Conservation (phyloP, 23 tunicate genomes). For the Aplidium turbinatum region DNA sequence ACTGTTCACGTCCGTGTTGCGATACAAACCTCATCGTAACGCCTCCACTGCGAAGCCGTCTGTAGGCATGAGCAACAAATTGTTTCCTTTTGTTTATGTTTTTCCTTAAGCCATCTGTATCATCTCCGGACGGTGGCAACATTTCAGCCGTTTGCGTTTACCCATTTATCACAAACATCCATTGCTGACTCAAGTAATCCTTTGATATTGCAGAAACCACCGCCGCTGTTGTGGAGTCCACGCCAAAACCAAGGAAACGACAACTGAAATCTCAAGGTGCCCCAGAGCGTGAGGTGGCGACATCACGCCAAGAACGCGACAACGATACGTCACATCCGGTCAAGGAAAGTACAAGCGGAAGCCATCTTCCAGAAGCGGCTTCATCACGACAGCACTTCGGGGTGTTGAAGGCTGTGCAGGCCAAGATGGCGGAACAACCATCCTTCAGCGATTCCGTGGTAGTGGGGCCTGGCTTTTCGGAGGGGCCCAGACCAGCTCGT, state of each 20-base stretch:
- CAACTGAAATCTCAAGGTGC: not conserved
- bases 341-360: not conserved
- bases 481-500: conserved; percentile 9
- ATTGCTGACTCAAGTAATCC: too few relatives aligned
- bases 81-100: too few relatives aligned
- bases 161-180: too few relatives aligned
- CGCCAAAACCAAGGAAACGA: conserved; percentile 2
- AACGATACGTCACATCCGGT: not conserved
- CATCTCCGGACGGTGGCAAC: too few relatives aligned
- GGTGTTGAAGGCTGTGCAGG: conserved; percentile 69
- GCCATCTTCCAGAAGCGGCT: conserved; percentile 4
- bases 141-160: too few relatives aligned
- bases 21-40: too few relatives aligned
- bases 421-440: conserved; percentile 48
- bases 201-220: too few relatives aligned
- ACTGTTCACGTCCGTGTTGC: too few relatives aligned
- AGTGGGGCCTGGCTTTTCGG: conserved; percentile 50
- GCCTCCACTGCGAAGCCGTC: too few relatives aligned
- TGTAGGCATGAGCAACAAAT: too few relatives aligned
- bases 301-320: not conserved
- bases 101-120: too few relatives aligned
- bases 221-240: conserved; percentile 6
- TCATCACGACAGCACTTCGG: conserved; percentile 51
- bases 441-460: conserved; percentile 53
- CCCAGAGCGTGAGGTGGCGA: not conserved